Evolutionary conservation across 1,140 invertebrate species (phyloP), one percentile per base, ranked within the genome.

Genomic region (Rhopalosiphum maidis): DNA sequence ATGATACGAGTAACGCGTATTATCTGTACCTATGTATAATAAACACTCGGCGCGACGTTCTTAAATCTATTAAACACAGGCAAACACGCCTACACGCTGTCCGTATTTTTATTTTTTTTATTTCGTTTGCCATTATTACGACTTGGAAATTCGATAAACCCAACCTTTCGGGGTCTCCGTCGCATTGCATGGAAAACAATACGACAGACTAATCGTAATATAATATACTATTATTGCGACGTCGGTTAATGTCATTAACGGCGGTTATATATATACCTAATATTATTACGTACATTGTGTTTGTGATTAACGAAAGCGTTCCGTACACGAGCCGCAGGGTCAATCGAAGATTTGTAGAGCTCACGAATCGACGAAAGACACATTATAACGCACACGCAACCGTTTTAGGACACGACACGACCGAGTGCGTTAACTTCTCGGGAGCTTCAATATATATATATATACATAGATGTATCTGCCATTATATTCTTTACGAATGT

Each of bases 291-390:
- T 2, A 9, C 60, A 18, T 68, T n/a, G 41, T 86, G 41, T 43
- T 41, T 21, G n/a, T 54, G 48, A 54, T 37, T 89, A 54, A 89
- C 87, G 22, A 89, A 48, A 51, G 21, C 46, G 46, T 88, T 88
- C 22, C 7, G 51, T 35, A 25, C 88, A 41, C 35, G 9, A 1
- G 37, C n/a, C 37, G 30, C n/a, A 6, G 23, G 54, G 88, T 90
- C 88, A 60, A 90, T 60, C 88, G 51, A 43, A 90, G 51, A 90
- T 60, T 60, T 60, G 54, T 90, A 90, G 88, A 55, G 37, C 88
- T 55, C 54, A 90, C 54, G 54, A 90, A 60, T 90, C 88, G 54
- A 90, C 88, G 23, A 60, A 43, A 90, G 22, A 60, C 25, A 54
- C 8, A n/a, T n/a, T 22, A 51, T 48, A 88, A 88, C 7, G 48